Percentiles rank a stretch among this genome's conserved stretches.
These are phyloP conservation scores for Trichonephila clavata DNA, from an alignment of 1,140 invertebrate species.

Conservation along the genomic window DNA sequence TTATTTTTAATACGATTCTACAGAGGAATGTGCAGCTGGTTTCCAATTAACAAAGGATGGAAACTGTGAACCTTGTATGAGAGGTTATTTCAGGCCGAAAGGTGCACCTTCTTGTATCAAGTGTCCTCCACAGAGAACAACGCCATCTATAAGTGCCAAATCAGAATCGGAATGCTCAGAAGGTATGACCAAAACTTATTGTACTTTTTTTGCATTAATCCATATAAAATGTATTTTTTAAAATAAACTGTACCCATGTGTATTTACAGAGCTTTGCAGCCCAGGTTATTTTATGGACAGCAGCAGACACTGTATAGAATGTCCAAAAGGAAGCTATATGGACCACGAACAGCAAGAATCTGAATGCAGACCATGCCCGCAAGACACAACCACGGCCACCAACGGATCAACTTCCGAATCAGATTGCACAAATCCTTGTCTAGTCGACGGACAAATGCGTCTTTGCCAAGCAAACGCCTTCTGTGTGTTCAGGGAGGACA, in stretches of 20 bases:
- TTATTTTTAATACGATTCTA: conserved; percentile 1
- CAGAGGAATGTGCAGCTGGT: conserved; percentile 89
- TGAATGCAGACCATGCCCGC: conserved; percentile 92
- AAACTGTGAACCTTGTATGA: conserved; percentile 94
- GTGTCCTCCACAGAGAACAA: conserved; percentile 92
- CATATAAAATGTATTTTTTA: too few relatives aligned
- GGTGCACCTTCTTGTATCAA: conserved; percentile 92
- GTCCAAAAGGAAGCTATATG: conserved; percentile 96
- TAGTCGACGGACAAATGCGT: conserved; percentile 90
- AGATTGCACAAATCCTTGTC: conserved; percentile 95
- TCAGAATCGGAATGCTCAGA: conserved; percentile 94
- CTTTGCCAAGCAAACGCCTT: conserved; percentile 94
- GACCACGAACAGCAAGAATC: conserved; percentile 92
- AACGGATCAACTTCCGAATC: conserved; percentile 86
- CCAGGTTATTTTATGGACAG: conserved; percentile 91
- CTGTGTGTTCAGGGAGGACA: conserved; percentile 92
- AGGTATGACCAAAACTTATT: conserved; percentile 80
- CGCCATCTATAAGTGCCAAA: conserved; percentile 88
- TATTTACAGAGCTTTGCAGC: conserved; percentile 81
- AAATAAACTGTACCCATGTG: not conserved
- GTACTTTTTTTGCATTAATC: too few relatives aligned
- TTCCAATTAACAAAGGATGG: conserved; percentile 93
- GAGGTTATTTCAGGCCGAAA: conserved; percentile 93
- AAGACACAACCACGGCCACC: conserved; percentile 93
- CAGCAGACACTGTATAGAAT: conserved; percentile 92